Evolutionary conservation across 2,888 invertebrate genomes (phyloP).

Genomic region (Brenthis hecate): DNA sequence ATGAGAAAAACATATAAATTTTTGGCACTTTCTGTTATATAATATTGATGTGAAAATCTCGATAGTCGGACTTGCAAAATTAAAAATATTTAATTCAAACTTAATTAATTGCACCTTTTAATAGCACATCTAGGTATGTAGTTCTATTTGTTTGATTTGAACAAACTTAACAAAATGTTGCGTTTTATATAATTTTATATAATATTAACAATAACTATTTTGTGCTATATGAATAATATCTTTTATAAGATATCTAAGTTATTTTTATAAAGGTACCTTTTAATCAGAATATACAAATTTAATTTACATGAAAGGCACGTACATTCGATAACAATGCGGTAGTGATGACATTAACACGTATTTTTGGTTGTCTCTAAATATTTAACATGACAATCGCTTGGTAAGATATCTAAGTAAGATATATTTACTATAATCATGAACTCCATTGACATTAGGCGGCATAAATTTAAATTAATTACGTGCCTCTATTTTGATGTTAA

Average conservation of each 20-base stretch:
- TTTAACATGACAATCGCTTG: not conserved
- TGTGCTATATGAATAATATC: not conserved
- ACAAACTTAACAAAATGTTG: not conserved
- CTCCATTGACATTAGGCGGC: not conserved
- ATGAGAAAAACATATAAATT: conserved; percentile 50
- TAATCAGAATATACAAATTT: conserved; percentile 6
- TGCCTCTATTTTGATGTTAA: too few relatives aligned
- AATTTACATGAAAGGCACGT: not conserved
- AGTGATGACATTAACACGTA: not conserved
- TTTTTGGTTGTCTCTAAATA: not conserved
- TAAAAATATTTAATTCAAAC: not conserved
- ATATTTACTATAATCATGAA: conserved; percentile 3
- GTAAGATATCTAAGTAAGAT: not conserved
- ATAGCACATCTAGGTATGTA: not conserved
- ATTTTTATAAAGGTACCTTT: not conserved
- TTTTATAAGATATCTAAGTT: not conserved
- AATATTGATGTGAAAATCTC: not conserved
- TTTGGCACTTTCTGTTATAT: conserved; percentile 27
- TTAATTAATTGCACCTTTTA: not conserved
- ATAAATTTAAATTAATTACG: too few relatives aligned
- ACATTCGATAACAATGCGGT: conserved; percentile 4
- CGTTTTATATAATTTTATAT: not conserved
- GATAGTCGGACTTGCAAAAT: too few relatives aligned
- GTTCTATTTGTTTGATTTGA: not conserved
- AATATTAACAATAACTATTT: not conserved